Percentiles rank a stretch among this genome's conserved stretches.
phyloP scores from a whole-genome alignment of 2,113 vertebrate species.

The Pachycephala philippinensis region DNA sequence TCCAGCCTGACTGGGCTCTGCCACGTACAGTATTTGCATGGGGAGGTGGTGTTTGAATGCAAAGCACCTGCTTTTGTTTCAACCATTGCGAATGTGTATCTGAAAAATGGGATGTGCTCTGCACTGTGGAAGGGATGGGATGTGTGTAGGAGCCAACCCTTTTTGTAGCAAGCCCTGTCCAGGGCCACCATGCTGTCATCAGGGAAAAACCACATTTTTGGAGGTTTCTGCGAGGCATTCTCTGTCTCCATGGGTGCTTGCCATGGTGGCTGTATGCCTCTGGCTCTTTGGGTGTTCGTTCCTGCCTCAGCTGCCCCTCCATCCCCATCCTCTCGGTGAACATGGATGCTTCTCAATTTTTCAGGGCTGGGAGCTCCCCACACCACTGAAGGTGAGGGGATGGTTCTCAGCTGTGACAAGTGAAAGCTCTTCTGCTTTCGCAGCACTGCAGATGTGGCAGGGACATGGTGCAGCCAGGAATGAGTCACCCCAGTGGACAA shows the following conservation, averaged over 20 bases:
- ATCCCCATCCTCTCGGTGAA: background rate
- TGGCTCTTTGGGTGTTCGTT: background rate
- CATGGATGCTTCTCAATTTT: accelerated
- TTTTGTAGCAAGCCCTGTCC: background rate
- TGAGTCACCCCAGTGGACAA: background rate
- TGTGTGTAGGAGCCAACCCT: background rate
- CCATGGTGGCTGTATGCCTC: background rate
- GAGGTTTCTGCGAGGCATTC: accelerated
- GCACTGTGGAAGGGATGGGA: accelerated
- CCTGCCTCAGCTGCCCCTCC: background rate
- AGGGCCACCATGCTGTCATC: background rate
- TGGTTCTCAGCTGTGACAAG: background rate
- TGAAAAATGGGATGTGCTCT: background rate
- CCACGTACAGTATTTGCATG: accelerated
- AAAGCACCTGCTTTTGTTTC: background rate
- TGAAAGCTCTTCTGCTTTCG: background rate
- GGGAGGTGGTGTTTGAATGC: background rate
- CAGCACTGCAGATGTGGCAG: accelerated
- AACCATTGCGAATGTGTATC: background rate
- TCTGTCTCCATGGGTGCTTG: background rate
- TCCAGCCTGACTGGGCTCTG: background rate
- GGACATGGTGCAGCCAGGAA: background rate
- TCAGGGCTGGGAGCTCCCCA: background rate
- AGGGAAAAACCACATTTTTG: background rate
- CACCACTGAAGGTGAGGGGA: accelerated